Evolutionary conservation across 2,113 vertebrate genomes (phyloP).

Genomic region (Vombatus ursinus): DNA sequence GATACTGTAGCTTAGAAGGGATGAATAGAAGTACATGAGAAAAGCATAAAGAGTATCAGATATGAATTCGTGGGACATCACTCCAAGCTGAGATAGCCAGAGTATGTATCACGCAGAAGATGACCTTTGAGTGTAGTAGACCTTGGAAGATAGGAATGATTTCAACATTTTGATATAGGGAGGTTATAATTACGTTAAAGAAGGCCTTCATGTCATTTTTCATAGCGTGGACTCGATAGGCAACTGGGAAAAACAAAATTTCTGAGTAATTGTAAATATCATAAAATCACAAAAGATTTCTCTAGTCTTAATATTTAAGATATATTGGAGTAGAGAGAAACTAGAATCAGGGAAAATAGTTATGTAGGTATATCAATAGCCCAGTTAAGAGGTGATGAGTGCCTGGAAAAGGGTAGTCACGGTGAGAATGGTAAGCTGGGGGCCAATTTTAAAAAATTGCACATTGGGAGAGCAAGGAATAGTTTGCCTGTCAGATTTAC

Average conservation of each 20-base stretch:
- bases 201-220: background rate
- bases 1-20: background rate
- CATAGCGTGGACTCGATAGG: background rate
- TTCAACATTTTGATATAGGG: background rate
- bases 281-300: background rate
- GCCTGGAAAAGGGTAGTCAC: background rate
- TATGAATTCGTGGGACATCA: background rate
- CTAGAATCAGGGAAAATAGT: background rate
- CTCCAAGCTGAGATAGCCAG: background rate
- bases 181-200: background rate
- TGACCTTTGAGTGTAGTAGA: background rate
- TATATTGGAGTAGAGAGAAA: background rate
- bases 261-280: background rate
- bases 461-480: too few relatives aligned
- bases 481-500: too few relatives aligned
- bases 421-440: too few relatives aligned
- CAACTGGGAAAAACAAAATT: background rate
- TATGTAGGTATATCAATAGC: background rate
- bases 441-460: too few relatives aligned
- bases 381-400: background rate
- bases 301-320: background rate
- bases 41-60: background rate
- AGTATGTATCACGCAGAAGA: background rate
- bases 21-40: background rate
- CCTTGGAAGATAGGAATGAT: background rate